Evolutionary conservation across 2,113 vertebrate species (phyloP).

Genomic region (Lanius ludovicianus): DNA sequence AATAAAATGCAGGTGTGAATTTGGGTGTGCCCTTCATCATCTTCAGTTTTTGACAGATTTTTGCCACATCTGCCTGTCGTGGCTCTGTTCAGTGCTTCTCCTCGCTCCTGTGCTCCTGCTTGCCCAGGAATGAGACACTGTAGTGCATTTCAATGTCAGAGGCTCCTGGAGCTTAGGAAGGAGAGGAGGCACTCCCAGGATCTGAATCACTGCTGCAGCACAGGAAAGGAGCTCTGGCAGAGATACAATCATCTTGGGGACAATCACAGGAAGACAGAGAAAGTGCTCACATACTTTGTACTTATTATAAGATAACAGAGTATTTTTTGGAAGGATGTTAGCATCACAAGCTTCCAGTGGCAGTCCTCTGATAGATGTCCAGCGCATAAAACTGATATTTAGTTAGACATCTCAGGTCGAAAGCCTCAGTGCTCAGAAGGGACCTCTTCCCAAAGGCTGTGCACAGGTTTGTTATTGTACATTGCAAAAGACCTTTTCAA

Average conservation of each 20-base stretch:
- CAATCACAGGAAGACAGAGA: slow-evolving; percentile 35
- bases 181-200: not conserved
- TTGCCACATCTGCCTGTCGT: not conserved
- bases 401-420: not conserved
- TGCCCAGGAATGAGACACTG: not conserved
- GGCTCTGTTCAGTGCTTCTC: not conserved
- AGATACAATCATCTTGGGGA: not conserved
- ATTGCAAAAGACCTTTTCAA: not conserved
- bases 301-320: not conserved
- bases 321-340: not conserved
- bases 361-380: not conserved
- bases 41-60: not conserved
- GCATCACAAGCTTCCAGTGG: not conserved
- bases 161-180: not conserved
- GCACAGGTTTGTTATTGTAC: not conserved
- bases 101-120: not conserved
- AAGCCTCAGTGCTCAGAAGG: not conserved
- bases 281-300: not conserved
- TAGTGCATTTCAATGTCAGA: not conserved
- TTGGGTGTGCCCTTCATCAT: not conserved
- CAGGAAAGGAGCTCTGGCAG: not conserved
- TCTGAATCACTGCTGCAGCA: not conserved
- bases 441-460: not conserved
- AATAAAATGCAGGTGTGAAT: not conserved
- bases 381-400: not conserved